These are phyloP conservation scores for Sphecodes monilicornis DNA, from an alignment of 2,888 invertebrate genomes.

Conservation along the genomic window DNA sequence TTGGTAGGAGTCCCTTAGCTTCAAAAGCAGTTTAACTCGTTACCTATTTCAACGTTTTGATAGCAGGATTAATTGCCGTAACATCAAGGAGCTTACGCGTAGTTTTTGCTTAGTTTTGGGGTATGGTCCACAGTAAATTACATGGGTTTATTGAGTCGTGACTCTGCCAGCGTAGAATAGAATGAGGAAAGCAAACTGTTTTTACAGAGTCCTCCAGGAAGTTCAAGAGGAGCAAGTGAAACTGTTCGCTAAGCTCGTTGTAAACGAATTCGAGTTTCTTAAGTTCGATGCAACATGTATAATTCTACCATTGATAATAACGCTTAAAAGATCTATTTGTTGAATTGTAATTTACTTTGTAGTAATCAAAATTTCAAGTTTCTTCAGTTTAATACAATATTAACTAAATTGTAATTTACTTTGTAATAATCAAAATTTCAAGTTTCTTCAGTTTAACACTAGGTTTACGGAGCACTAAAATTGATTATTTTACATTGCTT, in stretches of 20 bases:
- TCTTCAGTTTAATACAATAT: too few species aligned
- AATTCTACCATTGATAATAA: background rate
- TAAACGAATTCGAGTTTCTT: slow-evolving; percentile 35
- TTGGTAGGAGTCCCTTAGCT: background rate
- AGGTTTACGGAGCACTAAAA: too few species aligned
- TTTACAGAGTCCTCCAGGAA: slow-evolving; percentile 49
- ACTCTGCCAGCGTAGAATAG: slow-evolving; percentile 31
- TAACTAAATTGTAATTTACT: too few species aligned
- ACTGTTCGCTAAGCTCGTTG: slow-evolving; percentile 23
- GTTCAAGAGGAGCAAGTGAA: slow-evolving; percentile 37
- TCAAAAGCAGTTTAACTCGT: background rate
- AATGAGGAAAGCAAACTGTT: slow-evolving; percentile 54
- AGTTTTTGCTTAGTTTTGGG: slow-evolving; percentile 49
- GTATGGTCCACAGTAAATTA: slow-evolving; percentile 53
- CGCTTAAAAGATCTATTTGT: too few species aligned
- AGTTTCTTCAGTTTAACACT: too few species aligned
- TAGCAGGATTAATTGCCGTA: slow-evolving; percentile 16
- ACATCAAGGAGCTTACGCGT: slow-evolving; percentile 54
- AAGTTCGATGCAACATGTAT: background rate
- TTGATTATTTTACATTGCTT: too few species aligned
- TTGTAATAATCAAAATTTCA: too few species aligned
- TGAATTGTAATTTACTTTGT: too few species aligned
- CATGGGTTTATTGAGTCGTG: slow-evolving; percentile 55
- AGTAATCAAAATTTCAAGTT: too few species aligned
- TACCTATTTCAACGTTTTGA: slow-evolving; percentile 3